phyloP scores from a whole-genome alignment of 2,113 vertebrate genomes.

The Platysternon megacephalum region DNA sequence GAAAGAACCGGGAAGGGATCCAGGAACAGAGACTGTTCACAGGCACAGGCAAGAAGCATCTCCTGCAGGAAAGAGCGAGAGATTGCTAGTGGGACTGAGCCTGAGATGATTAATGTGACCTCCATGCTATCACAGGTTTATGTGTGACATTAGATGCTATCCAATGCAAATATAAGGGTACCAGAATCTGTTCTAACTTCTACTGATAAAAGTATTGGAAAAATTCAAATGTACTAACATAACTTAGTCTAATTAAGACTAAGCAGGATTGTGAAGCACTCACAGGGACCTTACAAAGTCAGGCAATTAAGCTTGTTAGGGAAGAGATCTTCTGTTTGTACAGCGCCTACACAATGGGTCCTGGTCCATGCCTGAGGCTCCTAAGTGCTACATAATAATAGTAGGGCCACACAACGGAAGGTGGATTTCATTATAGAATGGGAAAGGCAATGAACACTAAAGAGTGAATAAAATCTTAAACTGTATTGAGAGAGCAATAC shows the following conservation, averaged over 20 bases:
- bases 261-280: fast-evolving
- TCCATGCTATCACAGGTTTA: background rate
- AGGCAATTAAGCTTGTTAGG: background rate
- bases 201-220: background rate
- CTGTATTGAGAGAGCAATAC: background rate
- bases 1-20: background rate
- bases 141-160: background rate
- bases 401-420: background rate
- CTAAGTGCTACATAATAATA: background rate
- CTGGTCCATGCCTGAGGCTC: background rate
- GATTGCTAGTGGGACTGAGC: background rate
- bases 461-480: background rate
- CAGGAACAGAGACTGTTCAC: background rate
- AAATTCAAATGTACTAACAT: background rate
- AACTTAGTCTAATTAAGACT: background rate
- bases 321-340: background rate
- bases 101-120: background rate
- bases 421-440: background rate
- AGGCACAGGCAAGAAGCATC: background rate
- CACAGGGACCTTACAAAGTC: background rate
- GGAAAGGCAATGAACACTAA: background rate
- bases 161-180: background rate
- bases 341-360: background rate
- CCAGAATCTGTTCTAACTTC: background rate
- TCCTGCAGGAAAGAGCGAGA: background rate